Evolutionary conservation across 37 sponge, comb jelly and placozoan genomes (phyloP).

Genomic region (Spongilla lacustris): DNA sequence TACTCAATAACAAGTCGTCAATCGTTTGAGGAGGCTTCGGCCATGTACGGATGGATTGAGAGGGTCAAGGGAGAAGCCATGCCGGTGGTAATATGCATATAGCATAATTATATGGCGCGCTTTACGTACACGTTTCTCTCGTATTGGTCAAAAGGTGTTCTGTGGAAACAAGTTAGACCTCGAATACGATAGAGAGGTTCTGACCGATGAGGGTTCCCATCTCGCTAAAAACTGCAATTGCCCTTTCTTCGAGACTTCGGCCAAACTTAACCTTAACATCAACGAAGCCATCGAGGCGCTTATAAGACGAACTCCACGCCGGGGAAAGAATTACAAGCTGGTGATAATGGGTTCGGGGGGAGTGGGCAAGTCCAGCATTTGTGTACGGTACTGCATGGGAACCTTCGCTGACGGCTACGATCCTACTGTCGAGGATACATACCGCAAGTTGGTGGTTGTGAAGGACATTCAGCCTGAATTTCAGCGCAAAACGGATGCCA

Average conservation of each 20-base stretch:
- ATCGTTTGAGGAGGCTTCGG: conserved; percentile 81
- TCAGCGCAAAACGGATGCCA: not conserved
- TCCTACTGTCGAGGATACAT: conserved; percentile 95
- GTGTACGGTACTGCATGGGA: conserved; percentile 63
- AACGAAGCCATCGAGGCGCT: conserved; percentile 80
- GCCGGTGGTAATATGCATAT: conserved; percentile 84
- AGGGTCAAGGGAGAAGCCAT: conserved; percentile 73
- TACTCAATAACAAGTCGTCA: conserved; percentile 79
- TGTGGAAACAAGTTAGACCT: conserved; percentile 94
- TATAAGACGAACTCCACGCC: conserved; percentile 59
- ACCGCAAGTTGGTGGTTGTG: conserved; percentile 85
- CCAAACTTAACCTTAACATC: conserved; percentile 76
- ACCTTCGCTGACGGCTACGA: conserved; percentile 88
- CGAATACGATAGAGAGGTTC: conserved; percentile 53
- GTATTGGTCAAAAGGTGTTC: conserved; percentile 51
- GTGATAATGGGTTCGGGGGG: conserved; percentile 87
- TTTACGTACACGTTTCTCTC: not conserved
- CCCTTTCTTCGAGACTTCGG: conserved; percentile 93
- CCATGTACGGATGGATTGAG: conserved; percentile 66
- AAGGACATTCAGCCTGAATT: conserved; percentile 64
- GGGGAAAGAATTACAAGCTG: conserved; percentile 62
- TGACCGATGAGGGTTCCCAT: conserved; percentile 50
- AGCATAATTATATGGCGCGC: no score
- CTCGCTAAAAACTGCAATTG: conserved; percentile 62
- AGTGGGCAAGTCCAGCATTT: conserved; percentile 89